These are phyloP conservation scores for Hyles euphorbiae DNA, from an alignment of 1,140 invertebrate species.

Conservation along the genomic window DNA sequence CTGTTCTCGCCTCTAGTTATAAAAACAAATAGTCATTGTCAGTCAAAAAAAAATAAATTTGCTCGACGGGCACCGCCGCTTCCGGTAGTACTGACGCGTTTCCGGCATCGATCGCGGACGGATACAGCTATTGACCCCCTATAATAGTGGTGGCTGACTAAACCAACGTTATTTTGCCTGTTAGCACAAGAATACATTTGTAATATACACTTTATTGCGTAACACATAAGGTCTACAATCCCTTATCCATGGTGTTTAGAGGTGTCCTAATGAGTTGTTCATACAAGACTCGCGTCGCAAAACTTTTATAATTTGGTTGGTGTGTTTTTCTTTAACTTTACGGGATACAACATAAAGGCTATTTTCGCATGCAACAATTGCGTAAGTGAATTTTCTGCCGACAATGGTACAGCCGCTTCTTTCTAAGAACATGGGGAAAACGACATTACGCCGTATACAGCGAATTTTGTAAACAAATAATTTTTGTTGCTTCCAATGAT, in stretches of 20 bases:
- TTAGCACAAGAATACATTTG: conserved; percentile 12
- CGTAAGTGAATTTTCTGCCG: conserved; percentile 4
- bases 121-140: conserved; percentile 52
- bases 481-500: too few species aligned
- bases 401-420: conserved; percentile 3
- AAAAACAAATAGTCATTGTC: conserved; percentile 9
- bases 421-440: not conserved
- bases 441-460: too few species aligned
- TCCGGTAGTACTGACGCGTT: conserved; percentile 36
- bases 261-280: conserved; percentile 2
- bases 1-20: conserved; percentile 2
- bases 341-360: not conserved
- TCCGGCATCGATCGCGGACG: conserved; percentile 43
- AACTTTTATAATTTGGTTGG: conserved; percentile 25
- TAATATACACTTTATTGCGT: conserved; percentile 14
- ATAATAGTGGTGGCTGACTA: conserved; percentile 39
- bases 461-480: too few species aligned
- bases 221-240: conserved; percentile 22
- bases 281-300: conserved; percentile 11
- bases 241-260: not conserved
- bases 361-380: conserved; percentile 4
- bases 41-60: conserved; percentile 32
- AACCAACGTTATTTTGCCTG: conserved; percentile 28
- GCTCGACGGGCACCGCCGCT: conserved; percentile 28
- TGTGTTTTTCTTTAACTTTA: conserved; percentile 13